Percentiles rank a stretch among this genome's conserved stretches.
Conservation (phyloP, 2,113 vertebrate genomes). For the Fregata magnificens region DNA sequence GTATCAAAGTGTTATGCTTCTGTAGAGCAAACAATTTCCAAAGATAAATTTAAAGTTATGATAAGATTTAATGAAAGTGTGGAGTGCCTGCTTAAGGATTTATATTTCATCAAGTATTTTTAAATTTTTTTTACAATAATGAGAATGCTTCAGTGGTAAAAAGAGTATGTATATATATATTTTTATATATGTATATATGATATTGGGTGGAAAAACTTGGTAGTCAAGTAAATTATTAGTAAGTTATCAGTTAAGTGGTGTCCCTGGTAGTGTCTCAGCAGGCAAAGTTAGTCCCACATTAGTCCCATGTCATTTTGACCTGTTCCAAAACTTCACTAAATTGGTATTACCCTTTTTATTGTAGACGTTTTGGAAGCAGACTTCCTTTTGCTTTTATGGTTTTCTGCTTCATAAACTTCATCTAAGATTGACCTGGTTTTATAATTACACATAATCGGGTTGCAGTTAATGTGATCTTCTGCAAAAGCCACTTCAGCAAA, state of each 20-base stretch:
- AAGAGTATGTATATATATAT: not conserved
- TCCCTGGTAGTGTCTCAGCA: not conserved
- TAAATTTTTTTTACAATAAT: not conserved
- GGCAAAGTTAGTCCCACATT: not conserved
- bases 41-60: not conserved
- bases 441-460: not conserved
- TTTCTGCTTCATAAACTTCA: not conserved
- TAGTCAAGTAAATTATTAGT: conserved; percentile 8
- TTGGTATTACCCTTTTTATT: not conserved
- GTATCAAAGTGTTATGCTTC: not conserved
- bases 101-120: not conserved
- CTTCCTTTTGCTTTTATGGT: conserved; percentile 21
- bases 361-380: not conserved
- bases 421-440: not conserved
- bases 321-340: not conserved
- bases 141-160: not conserved
- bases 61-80: not conserved
- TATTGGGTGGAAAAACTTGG: not conserved
- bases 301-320: conserved; percentile 23
- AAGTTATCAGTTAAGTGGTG: not conserved
- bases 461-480: not conserved
- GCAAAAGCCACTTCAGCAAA: not conserved
- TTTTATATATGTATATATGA: not conserved
- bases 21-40: not conserved
- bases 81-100: not conserved